These are phyloP conservation scores for Tetanocera ferruginea DNA, from an alignment of 2,888 invertebrate genomes.

Conservation along the genomic window DNA sequence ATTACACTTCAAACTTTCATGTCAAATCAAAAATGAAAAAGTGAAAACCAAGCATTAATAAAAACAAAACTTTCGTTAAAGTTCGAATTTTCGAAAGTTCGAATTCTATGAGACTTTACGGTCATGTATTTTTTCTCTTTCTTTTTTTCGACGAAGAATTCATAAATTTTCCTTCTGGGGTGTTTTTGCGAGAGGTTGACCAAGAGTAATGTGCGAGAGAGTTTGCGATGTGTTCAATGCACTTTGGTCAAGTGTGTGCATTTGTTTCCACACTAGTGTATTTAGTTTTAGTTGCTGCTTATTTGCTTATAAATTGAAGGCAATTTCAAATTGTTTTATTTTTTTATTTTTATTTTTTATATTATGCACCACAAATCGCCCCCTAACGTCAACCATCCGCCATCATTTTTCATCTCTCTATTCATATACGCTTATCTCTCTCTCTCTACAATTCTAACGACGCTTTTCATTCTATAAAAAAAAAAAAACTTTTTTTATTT, in stretches of 20 bases:
- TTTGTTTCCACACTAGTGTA: not conserved
- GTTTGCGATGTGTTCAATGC: slow-evolving; percentile 24
- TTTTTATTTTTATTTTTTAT: not conserved
- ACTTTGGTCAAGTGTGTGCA: slow-evolving; percentile 12
- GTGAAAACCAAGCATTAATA: too few species aligned
- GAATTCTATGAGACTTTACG: too few species aligned
- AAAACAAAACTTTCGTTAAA: too few species aligned
- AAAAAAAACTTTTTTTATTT: not conserved
- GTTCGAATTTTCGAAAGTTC: too few species aligned
- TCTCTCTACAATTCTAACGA: not conserved
- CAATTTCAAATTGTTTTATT: slow-evolving; percentile 10
- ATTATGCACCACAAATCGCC: not conserved
- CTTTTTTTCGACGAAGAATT: too few species aligned
- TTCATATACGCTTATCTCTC: not conserved
- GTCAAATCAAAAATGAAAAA: too few species aligned
- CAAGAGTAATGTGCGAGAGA: not conserved
- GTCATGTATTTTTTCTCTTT: too few species aligned
- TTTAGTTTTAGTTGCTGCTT: not conserved
- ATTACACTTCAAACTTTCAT: too few species aligned
- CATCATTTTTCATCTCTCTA: not conserved
- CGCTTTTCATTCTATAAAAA: not conserved
- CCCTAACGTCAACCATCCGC: not conserved
- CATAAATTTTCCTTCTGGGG: too few species aligned
- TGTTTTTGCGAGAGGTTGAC: not conserved
- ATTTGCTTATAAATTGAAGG: slow-evolving; percentile 22